phyloP scores from a whole-genome alignment of 2,888 invertebrate genomes.

The Hirudinaria manillensis region DNA sequence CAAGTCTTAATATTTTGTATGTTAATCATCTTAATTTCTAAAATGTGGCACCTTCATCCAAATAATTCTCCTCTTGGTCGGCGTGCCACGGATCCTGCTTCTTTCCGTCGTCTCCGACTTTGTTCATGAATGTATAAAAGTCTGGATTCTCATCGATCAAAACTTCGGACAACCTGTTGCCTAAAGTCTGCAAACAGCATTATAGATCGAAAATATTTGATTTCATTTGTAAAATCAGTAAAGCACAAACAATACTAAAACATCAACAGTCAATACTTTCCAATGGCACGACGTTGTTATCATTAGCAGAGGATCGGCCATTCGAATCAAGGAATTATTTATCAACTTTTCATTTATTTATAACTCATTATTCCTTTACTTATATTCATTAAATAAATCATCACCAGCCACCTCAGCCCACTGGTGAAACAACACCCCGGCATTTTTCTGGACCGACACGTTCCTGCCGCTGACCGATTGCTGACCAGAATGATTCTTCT shows the following conservation, averaged over 20 bases:
- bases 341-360: no score
- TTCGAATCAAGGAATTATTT: no score
- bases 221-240: not conserved
- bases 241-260: not conserved
- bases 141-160: conserved; percentile 66
- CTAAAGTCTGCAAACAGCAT: conserved; percentile 63
- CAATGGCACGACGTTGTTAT: no score
- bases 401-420: conserved; percentile 87
- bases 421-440: conserved; percentile 93
- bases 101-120: conserved; percentile 52
- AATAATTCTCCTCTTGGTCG: conserved; percentile 79
- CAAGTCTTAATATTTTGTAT: not conserved
- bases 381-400: no score
- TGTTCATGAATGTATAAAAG: conserved; percentile 49
- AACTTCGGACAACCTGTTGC: conserved; percentile 82
- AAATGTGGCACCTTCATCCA: conserved; percentile 65
- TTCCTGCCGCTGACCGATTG: conserved; percentile 61
- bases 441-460: conserved; percentile 72
- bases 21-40: not conserved
- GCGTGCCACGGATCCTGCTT: conserved; percentile 54
- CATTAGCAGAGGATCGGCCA: no score
- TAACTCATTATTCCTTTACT: no score
- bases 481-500: conserved; percentile 52
- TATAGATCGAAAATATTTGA: not conserved
- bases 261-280: no score